Evolutionary conservation across 2,113 vertebrate genomes (phyloP).

Genomic region (Oryzias celebensis): DNA sequence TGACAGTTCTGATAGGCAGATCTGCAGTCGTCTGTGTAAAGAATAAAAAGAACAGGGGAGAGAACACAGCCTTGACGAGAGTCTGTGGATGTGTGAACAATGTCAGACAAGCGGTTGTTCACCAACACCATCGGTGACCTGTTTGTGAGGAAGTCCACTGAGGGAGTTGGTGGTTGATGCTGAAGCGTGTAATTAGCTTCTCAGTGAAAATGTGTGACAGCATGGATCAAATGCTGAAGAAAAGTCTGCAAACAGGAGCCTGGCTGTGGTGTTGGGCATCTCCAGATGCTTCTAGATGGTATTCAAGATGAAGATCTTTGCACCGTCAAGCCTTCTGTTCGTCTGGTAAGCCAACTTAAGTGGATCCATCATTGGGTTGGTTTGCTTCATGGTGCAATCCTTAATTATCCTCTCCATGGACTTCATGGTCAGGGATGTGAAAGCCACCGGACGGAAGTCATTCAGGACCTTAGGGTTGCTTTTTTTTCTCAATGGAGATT

Average conservation of each 20-base stretch:
- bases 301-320: not conserved
- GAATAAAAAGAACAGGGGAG: not conserved
- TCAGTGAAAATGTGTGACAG: not conserved
- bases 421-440: constrained; percentile 1
- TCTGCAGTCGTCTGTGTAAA: not conserved
- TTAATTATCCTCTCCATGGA: not conserved
- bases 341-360: not conserved
- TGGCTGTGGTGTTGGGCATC: not conserved
- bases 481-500: not conserved
- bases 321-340: not conserved
- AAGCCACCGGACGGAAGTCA: not conserved
- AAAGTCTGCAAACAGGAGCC: constrained; percentile 8
- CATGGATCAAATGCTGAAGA: not conserved
- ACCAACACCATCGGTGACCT: not conserved
- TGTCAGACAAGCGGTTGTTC: not conserved
- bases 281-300: constrained; percentile 5
- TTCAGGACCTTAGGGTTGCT: not conserved
- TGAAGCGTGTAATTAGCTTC: not conserved
- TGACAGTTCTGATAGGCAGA: not conserved
- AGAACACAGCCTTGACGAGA: not conserved
- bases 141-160: not conserved
- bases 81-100: not conserved
- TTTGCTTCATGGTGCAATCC: not conserved
- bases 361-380: not conserved
- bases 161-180: not conserved